Percentiles rank a stretch among this genome's conserved stretches.
Evolutionary conservation across 2,888 invertebrate genomes (phyloP).

Genomic region (Drosophila emarginata): DNA sequence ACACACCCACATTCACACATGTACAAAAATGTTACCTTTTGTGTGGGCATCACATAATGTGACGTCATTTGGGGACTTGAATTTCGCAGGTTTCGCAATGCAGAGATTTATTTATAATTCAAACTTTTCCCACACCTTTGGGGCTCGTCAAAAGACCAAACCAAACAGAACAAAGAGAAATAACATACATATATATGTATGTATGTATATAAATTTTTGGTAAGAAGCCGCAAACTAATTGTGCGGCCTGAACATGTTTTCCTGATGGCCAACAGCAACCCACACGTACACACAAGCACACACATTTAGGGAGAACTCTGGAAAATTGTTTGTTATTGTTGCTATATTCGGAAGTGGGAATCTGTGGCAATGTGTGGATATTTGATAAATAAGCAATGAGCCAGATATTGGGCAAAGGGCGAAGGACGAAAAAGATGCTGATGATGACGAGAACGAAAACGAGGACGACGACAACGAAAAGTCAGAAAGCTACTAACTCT

Average conservation of each 20-base stretch:
- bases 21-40: constrained; percentile 22
- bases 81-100: constrained; percentile 52
- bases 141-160: constrained; percentile 18
- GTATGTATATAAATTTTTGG: constrained; percentile 32
- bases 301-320: background rate
- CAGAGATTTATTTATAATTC: constrained; percentile 69
- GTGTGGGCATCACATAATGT: constrained; percentile 32
- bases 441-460: background rate
- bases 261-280: constrained; percentile 8
- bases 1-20: constrained; percentile 20
- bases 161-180: constrained; percentile 13
- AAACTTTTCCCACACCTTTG: constrained; percentile 29
- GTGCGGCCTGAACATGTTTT: constrained; percentile 47
- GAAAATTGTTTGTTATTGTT: constrained; percentile 8
- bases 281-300: constrained; percentile 6
- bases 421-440: constrained; percentile 5
- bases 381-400: constrained; percentile 75
- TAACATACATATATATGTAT: background rate
- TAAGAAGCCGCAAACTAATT: constrained; percentile 64
- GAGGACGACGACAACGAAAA: background rate
- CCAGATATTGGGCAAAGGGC: background rate
- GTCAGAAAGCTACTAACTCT: background rate
- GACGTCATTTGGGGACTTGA: constrained; percentile 59
- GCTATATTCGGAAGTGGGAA: constrained; percentile 5
- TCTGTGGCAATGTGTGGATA: constrained; percentile 64